Evolutionary conservation across 2,113 vertebrate genomes (phyloP).

Genomic region (Sterrhoptilus dennistouni): DNA sequence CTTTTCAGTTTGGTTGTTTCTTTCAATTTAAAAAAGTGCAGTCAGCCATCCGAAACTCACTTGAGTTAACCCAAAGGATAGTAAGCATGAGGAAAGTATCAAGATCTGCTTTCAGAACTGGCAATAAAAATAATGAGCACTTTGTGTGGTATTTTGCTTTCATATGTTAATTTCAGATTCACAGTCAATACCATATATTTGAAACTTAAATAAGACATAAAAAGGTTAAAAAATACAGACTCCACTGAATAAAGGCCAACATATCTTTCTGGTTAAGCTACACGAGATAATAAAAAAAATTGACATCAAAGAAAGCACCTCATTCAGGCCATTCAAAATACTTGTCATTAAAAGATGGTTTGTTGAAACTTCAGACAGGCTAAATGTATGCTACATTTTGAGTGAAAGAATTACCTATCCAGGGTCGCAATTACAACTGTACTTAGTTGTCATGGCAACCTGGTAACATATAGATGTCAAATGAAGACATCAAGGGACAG

Average conservation of each 20-base stretch:
- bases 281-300: constrained; percentile 19
- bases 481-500: constrained; percentile 75
- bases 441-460: constrained; percentile 78
- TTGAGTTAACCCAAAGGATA: not conserved
- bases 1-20: not conserved
- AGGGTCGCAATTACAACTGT: constrained; percentile 77
- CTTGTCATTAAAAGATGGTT: constrained; percentile 75
- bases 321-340: constrained; percentile 78
- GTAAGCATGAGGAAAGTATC: not conserved
- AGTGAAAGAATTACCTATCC: constrained; percentile 78
- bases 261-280: constrained; percentile 21
- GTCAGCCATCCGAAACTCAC: not conserved
- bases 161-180: constrained; percentile 26
- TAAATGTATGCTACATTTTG: constrained; percentile 75
- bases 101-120: not conserved
- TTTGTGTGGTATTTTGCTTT: not conserved
- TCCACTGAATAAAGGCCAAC: constrained; percentile 15
- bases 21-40: not conserved
- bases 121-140: not conserved
- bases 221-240: constrained; percentile 57
- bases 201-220: constrained; percentile 29
- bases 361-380: constrained; percentile 81
- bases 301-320: constrained; percentile 62
- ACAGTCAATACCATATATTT: not conserved
- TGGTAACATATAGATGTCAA: constrained; percentile 77